A percentile compares a stretch with the other conserved stretches of the same genome.
Evolutionary conservation across 2,113 vertebrate species (phyloP).

Genomic region (Forbesichthys agassizii): DNA sequence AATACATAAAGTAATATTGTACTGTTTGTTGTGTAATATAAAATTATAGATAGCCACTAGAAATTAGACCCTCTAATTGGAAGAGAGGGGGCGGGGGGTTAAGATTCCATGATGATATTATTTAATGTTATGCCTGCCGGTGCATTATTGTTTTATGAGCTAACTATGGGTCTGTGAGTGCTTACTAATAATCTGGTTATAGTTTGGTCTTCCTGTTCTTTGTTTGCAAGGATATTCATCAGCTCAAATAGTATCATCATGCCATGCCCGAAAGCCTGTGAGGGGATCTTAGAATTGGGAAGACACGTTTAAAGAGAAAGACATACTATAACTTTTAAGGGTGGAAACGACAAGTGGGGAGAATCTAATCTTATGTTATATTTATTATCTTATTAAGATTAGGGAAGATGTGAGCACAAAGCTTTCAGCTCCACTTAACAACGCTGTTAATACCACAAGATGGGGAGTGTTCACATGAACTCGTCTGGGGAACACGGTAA

Average conservation of each 20-base stretch:
- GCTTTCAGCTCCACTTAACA: no score
- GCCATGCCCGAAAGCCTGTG: constrained; percentile 41
- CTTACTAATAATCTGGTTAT: constrained; percentile 55
- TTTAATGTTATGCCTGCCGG: neutral
- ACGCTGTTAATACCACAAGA: no score
- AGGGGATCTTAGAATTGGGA: constrained; percentile 44
- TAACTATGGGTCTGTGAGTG: constrained; percentile 39
- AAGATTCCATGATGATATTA: no score
- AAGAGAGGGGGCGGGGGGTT: neutral
- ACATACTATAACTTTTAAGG: constrained; percentile 10
- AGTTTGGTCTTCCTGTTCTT: constrained; percentile 49
- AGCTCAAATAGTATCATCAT: constrained; percentile 57
- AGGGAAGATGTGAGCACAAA: no score
- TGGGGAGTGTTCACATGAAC: no score
- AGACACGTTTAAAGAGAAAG: constrained; percentile 17
- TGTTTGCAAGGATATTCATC: constrained; percentile 47
- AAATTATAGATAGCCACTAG: constrained; percentile 9
- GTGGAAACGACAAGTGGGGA: no score
- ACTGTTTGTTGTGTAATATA: neutral
- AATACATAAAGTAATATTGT: constrained; percentile 5
- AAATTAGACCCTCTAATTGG: constrained; percentile 15
- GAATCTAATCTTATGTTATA: no score
- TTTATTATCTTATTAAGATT: no score
- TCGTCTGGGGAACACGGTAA: no score
- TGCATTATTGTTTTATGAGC: constrained; percentile 35